These are phyloP conservation scores for Elmis aenea DNA, from an alignment of 2,888 invertebrate genomes.

Conservation along the genomic window DNA sequence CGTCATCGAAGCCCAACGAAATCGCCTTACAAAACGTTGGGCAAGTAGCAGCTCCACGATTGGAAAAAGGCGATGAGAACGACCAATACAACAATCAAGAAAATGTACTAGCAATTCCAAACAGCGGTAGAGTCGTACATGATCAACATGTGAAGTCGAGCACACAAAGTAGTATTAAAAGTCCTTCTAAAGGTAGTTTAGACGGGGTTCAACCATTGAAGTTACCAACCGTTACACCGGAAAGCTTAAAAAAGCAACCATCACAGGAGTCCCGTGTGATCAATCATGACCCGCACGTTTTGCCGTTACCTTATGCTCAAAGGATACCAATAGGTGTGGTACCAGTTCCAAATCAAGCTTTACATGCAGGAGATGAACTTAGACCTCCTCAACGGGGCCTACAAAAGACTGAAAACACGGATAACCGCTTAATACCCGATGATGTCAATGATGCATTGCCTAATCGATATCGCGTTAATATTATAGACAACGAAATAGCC, in stretches of 20 bases:
- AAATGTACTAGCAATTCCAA: conserved; percentile 27
- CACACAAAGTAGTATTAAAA: conserved; percentile 21
- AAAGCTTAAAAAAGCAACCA: conserved; percentile 28
- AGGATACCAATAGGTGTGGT: conserved; percentile 35
- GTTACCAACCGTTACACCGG: conserved; percentile 36
- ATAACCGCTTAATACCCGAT: conserved; percentile 9
- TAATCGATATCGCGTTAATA: conserved; percentile 46
- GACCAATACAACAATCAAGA: conserved; percentile 16
- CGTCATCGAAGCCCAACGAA: conserved; percentile 4
- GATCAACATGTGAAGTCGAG: conserved; percentile 10
- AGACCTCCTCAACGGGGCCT: background rate
- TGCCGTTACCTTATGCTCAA: conserved; percentile 12
- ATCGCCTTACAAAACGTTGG: background rate
- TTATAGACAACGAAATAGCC: conserved; percentile 46
- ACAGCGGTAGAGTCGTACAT: conserved; percentile 11
- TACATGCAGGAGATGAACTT: conserved; percentile 25
- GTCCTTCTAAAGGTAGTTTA: conserved; percentile 31
- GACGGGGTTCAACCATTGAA: conserved; percentile 35
- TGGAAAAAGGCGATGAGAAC: conserved; percentile 8
- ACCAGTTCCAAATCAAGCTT: conserved; percentile 26
- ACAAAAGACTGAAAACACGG: conserved; percentile 4
- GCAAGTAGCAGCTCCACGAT: conserved; percentile 9
- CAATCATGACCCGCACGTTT: conserved; percentile 8
- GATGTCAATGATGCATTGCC: conserved; percentile 36
- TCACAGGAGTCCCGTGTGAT: conserved; percentile 14